Percentiles rank a stretch among this genome's conserved stretches.
phyloP scores from a whole-genome alignment of 2,888 invertebrate genomes.

The Flabesymbios commensalis region DNA sequence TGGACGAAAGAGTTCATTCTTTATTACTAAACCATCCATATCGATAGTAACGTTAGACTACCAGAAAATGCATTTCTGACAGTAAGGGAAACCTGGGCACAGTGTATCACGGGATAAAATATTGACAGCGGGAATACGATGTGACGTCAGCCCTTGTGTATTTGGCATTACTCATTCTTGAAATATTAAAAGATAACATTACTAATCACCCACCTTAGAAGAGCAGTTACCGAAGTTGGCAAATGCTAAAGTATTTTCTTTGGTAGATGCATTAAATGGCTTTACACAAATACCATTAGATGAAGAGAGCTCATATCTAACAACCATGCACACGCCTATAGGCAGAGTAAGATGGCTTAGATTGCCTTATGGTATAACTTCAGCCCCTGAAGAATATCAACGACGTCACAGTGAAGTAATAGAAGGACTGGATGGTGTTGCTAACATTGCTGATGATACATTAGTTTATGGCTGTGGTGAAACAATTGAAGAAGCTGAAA shows the following conservation, averaged over 20 bases:
- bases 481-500: not conserved
- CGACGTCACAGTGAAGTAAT: slow-evolving; percentile 26
- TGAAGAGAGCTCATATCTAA: slow-evolving; percentile 29
- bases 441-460: slow-evolving; percentile 34
- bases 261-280: slow-evolving; percentile 28
- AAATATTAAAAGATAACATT: slow-evolving; percentile 1
- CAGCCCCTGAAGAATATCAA: slow-evolving; percentile 34
- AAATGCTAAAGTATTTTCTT: slow-evolving; percentile 32
- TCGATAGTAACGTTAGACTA: too few relatives aligned
- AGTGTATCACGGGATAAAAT: too few relatives aligned
- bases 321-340: slow-evolving; percentile 35
- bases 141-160: too few relatives aligned
- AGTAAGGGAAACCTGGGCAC: too few relatives aligned
- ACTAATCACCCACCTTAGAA: slow-evolving; percentile 11
- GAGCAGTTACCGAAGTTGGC: slow-evolving; percentile 30
- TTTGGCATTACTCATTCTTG: too few relatives aligned
- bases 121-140: too few relatives aligned
- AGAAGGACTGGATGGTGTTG: slow-evolving; percentile 32
- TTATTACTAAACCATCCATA: too few relatives aligned
- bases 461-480: slow-evolving; percentile 31
- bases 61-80: too few relatives aligned
- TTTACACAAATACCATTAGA: slow-evolving; percentile 35
- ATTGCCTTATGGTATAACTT: slow-evolving; percentile 35
- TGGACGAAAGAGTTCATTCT: too few relatives aligned
- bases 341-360: slow-evolving; percentile 34